phyloP scores from a whole-genome alignment of 2,797 vertebrate genomes.

The Anguilla anguilla region DNA sequence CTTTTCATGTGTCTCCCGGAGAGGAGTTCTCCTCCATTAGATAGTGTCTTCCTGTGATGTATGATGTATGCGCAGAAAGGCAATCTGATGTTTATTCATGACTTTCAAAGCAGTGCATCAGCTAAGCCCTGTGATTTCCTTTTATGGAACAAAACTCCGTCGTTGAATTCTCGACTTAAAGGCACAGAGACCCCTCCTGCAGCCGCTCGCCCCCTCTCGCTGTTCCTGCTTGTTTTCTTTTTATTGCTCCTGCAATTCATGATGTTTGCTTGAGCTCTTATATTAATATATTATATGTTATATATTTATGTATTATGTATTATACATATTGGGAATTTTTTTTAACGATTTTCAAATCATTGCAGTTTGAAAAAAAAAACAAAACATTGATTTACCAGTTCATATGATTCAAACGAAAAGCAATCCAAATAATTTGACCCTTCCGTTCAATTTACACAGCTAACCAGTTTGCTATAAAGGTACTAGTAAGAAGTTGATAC shows the following conservation, averaged over 20 bases:
- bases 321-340: conserved; percentile 58
- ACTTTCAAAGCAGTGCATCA: conserved; percentile 72
- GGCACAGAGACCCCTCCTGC: conserved; percentile 63
- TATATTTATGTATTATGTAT: no score
- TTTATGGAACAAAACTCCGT: conserved; percentile 79
- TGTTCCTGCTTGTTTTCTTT: conserved; percentile 44
- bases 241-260: conserved; percentile 65
- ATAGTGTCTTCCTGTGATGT: conserved; percentile 76
- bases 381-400: background rate
- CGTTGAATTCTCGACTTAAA: conserved; percentile 78
- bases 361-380: background rate
- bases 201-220: conserved; percentile 43
- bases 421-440: background rate
- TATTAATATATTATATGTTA: conserved; percentile 37
- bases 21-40: conserved; percentile 76
- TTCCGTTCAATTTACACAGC: background rate
- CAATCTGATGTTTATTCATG: conserved; percentile 81
- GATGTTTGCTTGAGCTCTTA: conserved; percentile 72
- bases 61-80: conserved; percentile 76
- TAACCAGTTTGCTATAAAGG: background rate
- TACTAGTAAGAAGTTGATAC: background rate
- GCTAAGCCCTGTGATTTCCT: conserved; percentile 76
- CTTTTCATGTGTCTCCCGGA: conserved; percentile 74
- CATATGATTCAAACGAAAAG: background rate
- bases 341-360: conserved; percentile 57